Percentiles rank a stretch among this genome's conserved stretches.
Evolutionary conservation across 2,888 invertebrate genomes (phyloP).

Genomic region (Yponomeuta malinellus): DNA sequence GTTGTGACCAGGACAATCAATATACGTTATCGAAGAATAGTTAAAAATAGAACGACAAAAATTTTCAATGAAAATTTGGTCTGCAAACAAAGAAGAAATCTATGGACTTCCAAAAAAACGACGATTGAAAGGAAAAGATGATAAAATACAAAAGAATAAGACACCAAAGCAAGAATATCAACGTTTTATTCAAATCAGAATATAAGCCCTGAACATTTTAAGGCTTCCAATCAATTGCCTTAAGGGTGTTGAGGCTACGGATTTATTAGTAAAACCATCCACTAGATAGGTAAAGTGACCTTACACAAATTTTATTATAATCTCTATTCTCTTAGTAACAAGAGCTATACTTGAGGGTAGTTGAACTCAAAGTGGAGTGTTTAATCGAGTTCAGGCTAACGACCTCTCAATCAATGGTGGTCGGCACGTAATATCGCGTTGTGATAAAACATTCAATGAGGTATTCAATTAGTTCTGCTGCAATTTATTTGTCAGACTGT

Average conservation of each 20-base stretch:
- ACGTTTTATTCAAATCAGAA: constrained; percentile 7
- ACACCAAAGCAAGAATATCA: neutral
- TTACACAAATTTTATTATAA: neutral
- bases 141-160: neutral
- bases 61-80: too few species aligned
- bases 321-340: neutral
- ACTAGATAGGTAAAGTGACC: neutral
- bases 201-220: neutral
- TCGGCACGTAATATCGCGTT: neutral
- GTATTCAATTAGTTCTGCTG: neutral
- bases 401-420: constrained; percentile 1
- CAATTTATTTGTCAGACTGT: neutral
- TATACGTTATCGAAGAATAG: too few species aligned
- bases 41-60: too few species aligned
- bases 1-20: too few species aligned
- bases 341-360: neutral
- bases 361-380: neutral
- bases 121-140: too few species aligned
- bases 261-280: neutral
- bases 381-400: neutral
- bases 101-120: too few species aligned
- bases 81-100: too few species aligned
- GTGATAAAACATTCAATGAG: neutral
- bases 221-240: constrained; percentile 10
- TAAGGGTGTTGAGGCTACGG: neutral